phyloP scores from a whole-genome alignment of 2,113 vertebrate species.

The Notechis scutatus region DNA sequence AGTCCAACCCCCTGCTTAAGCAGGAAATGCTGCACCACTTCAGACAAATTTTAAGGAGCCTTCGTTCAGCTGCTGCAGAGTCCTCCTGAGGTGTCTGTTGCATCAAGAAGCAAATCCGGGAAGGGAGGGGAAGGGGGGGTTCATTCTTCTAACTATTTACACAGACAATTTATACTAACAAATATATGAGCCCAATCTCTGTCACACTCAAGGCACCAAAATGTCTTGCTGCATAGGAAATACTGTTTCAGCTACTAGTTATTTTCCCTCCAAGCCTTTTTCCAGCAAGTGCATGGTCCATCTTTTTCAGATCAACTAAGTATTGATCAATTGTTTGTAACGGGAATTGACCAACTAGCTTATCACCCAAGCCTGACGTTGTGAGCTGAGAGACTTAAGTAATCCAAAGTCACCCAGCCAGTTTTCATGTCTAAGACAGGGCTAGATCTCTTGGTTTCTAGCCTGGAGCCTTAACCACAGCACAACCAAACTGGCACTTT shows the following conservation, averaged over 20 bases:
- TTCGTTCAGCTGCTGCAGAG: neutral
- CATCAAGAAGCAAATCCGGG: neutral
- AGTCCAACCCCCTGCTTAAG: no score
- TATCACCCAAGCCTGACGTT: neutral
- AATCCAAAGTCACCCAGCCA: neutral
- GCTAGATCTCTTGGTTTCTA: neutral
- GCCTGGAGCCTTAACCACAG: neutral
- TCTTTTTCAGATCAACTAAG: neutral
- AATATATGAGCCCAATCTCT: neutral
- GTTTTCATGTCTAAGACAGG: neutral
- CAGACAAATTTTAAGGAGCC: neutral
- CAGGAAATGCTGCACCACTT: no score
- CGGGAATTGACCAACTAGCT: neutral
- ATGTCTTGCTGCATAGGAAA: neutral
- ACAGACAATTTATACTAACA: neutral
- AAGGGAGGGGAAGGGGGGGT: neutral
- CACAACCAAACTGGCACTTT: neutral
- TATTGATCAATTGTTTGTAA: neutral
- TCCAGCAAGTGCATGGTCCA: neutral
- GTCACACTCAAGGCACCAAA: neutral
- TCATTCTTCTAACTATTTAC: neutral
- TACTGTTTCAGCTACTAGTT: neutral
- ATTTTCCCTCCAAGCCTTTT: neutral
- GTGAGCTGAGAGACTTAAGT: neutral
- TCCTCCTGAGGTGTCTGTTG: neutral